Evolutionary conservation across 2,113 vertebrate genomes (phyloP).

Genomic region (Chelonoidis abingdonii): DNA sequence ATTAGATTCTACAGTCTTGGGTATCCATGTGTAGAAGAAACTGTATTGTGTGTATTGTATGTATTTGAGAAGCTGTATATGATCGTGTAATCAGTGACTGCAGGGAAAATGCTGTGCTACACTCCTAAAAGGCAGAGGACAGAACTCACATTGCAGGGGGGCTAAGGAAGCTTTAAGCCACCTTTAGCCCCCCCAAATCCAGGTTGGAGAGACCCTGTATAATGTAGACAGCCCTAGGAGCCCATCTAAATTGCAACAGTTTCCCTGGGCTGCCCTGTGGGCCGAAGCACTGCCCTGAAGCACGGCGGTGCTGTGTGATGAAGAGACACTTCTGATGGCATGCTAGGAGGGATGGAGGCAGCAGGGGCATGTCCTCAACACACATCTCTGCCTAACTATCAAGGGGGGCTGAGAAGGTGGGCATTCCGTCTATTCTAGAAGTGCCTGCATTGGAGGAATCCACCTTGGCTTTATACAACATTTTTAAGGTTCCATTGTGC

Average conservation of each 20-base stretch:
- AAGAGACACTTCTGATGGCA: background rate
- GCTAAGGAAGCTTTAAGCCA: conserved; percentile 23
- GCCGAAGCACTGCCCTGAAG: background rate
- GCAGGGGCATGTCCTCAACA: background rate
- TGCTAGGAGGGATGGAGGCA: background rate
- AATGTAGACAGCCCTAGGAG: background rate
- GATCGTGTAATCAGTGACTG: background rate
- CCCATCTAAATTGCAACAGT: background rate
- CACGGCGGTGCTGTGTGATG: background rate
- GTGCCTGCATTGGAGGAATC: background rate
- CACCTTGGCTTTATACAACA: background rate
- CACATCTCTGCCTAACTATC: background rate
- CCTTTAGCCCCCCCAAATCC: conserved; percentile 37
- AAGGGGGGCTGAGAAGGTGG: no score
- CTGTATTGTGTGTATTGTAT: background rate
- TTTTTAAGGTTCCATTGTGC: background rate
- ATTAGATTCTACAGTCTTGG: background rate
- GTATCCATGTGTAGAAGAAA: background rate
- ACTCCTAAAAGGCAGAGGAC: background rate
- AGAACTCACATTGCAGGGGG: background rate
- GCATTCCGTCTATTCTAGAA: background rate
- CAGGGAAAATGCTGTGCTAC: accelerated
- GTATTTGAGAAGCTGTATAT: background rate
- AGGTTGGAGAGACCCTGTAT: background rate
- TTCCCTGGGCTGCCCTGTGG: background rate